Conservation (phyloP, 2,797 vertebrate species). For the Manis javanica region DNA sequence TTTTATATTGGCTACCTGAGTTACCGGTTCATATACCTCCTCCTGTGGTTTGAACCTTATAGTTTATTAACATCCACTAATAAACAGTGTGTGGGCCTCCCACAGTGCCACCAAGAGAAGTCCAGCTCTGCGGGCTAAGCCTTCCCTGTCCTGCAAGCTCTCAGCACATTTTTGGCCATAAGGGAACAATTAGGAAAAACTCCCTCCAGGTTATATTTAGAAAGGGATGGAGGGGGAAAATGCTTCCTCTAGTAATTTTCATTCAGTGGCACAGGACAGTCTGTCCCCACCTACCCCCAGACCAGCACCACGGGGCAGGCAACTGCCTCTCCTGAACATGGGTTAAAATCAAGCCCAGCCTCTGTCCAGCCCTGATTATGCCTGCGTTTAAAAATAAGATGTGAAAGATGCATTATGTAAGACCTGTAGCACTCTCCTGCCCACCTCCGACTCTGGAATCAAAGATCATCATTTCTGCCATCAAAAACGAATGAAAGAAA, state of each 20-base stretch:
- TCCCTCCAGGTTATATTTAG: constrained; percentile 87
- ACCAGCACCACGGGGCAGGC: not conserved
- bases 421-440: constrained; percentile 86
- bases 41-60: constrained; percentile 78
- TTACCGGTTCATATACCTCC: constrained; percentile 69
- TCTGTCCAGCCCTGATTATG: constrained; percentile 83
- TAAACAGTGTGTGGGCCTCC: constrained; percentile 82
- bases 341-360: constrained; percentile 79
- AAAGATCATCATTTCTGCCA: constrained; percentile 93
- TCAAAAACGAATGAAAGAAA: constrained; percentile 93
- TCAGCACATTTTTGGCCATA: constrained; percentile 85
- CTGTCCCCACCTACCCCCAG: constrained; percentile 61
- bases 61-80: constrained; percentile 87
- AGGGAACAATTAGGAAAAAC: constrained; percentile 88
- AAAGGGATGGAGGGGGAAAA: constrained; percentile 74
- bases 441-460: constrained; percentile 92
- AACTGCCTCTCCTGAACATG: constrained; percentile 23
- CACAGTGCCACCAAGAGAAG: constrained; percentile 79
- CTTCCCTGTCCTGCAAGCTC: constrained; percentile 82
- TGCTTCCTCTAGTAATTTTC: constrained; percentile 68
- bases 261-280: constrained; percentile 63
- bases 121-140: constrained; percentile 73
- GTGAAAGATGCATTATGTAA: constrained; percentile 87
- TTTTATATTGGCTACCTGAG: constrained; percentile 79
- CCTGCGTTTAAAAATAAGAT: constrained; percentile 89